phyloP scores from a whole-genome alignment of 2,797 vertebrate species.

The Acipenser oxyrinchus region DNA sequence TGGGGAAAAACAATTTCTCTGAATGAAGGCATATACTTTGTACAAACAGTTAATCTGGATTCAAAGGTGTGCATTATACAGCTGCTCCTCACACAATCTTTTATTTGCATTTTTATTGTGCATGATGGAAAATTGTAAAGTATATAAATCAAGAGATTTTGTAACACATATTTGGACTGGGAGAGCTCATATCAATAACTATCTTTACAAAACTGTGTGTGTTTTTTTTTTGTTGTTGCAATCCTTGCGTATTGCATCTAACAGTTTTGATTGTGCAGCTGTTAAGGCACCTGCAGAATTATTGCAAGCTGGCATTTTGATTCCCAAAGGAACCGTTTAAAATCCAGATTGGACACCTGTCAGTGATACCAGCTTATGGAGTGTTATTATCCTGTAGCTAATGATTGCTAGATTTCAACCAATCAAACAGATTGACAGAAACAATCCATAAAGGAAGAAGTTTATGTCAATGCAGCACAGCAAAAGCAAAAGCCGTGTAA shows the following conservation, averaged over 20 bases:
- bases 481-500: conserved; percentile 52
- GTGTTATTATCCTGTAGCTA: conserved; percentile 58
- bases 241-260: conserved; percentile 55
- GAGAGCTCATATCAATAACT: conserved; percentile 9
- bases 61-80: too few species aligned
- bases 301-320: conserved; percentile 73
- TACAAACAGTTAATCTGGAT: too few species aligned
- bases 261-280: conserved; percentile 72
- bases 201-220: conserved; percentile 42
- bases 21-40: too few species aligned
- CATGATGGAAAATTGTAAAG: too few species aligned
- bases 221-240: conserved; percentile 52
- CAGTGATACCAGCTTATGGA: conserved; percentile 56
- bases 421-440: conserved; percentile 60
- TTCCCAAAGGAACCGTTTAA: conserved; percentile 68
- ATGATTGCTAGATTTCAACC: conserved; percentile 66
- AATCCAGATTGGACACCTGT: conserved; percentile 77
- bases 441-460: conserved; percentile 44
- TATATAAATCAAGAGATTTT: too few species aligned
- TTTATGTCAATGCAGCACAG: conserved; percentile 52
- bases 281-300: conserved; percentile 69
- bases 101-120: too few species aligned
- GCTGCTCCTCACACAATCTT: too few species aligned
- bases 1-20: too few species aligned
- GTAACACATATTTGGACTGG: too few species aligned